Evolutionary conservation across 2,888 invertebrate species (phyloP), one percentile per base, ranked within the genome.

Genomic region (Steromphala cineraria): DNA sequence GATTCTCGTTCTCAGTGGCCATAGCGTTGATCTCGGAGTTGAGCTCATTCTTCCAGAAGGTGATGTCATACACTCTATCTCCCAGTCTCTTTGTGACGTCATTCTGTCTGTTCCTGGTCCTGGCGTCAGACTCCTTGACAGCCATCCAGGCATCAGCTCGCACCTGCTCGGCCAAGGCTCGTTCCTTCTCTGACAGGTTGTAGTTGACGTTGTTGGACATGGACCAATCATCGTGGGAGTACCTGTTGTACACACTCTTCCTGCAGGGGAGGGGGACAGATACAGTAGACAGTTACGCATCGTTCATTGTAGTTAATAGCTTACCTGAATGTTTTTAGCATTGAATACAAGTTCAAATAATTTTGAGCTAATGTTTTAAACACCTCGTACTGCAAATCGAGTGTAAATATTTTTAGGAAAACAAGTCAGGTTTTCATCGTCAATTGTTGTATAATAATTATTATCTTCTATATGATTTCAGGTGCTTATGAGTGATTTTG

Each of bases 171-270:
- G 93, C 93, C 76, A 92, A 95, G 88, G 96, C 96, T 92, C 98
- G 95, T 92, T 97, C 97, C 21, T 96, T 96, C 91, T 98, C 97
- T 0, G 98, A 96, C 92, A 97, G 96, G 90, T 96, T 96, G 92
- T 96, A 98, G 91, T 96, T 95, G 92, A 91, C 94, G 91, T 93
- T 94, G 93, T 97, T 97, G 90, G 96, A 96, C 94, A 96, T 96
- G 81, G 96, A 96, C 98, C 98, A 98, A 94, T 98, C 98, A 84
- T 96, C 95, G 78, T 97, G 97, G 1, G 98, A 97, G 94, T 97
- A 98, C 1, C 94, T 89, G 0, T 98, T 97, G 93, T 97, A 97
- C 52, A 98, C 87, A 21, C 90, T 89, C 80, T 92, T 91, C 81
- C 93, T 93, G 88, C 21, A 74, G 8, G 24, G 17, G 31, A 4